Evolutionary conservation across 2,797 vertebrate genomes (phyloP).

Genomic region (Salmo trutta): DNA sequence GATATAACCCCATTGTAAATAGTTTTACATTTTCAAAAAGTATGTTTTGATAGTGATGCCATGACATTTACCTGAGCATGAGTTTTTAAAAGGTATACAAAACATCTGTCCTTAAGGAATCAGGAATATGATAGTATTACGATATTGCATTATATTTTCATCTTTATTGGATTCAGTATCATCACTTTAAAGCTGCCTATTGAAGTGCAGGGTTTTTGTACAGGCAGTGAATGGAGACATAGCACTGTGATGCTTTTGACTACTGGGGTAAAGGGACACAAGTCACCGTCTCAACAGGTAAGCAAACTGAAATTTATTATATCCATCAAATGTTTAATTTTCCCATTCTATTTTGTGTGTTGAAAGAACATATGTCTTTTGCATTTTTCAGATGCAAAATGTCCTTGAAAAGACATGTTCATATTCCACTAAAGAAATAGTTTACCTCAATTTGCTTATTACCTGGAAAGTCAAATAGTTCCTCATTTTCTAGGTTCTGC

Average conservation of each 20-base stretch:
- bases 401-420: background rate
- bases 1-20: too few species aligned
- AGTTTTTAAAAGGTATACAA: too few species aligned
- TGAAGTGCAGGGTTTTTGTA: conserved; percentile 27
- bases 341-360: background rate
- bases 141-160: background rate
- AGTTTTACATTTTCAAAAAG: too few species aligned
- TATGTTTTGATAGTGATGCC: too few species aligned
- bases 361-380: background rate
- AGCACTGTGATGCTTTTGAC: conserved; percentile 30
- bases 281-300: conserved; percentile 53
- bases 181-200: background rate
- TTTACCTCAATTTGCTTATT: background rate
- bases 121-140: background rate
- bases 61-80: background rate
- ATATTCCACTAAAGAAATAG: background rate
- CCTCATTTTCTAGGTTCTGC: background rate
- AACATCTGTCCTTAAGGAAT: background rate
- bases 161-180: background rate
- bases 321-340: background rate
- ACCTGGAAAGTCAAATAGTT: background rate
- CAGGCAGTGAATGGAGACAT: conserved; percentile 16
- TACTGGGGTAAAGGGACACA: conserved; percentile 46
- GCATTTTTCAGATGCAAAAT: background rate
- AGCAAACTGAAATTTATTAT: conserved; percentile 5